Base-by-base conservation (phyloP, 2,888 invertebrate species). In the Lasioglossum calceatum region DNA sequence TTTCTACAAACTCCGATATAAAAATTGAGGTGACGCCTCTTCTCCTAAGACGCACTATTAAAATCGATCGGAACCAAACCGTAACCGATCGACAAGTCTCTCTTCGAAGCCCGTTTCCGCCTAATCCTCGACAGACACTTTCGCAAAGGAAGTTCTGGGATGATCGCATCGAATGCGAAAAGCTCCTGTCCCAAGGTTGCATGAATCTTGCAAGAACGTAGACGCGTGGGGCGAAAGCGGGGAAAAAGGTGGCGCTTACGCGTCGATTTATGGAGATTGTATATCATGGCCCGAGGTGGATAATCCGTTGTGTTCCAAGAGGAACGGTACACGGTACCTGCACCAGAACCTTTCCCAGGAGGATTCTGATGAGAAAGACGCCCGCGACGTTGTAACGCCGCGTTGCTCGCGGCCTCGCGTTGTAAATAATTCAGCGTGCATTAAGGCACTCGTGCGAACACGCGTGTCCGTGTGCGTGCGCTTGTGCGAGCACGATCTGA, bases 191-290 rank as follows among this genome's bases (percentile, higher is more conserved):
- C 61, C 39, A 39, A 67, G 39, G 78, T 85, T 79, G 77, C 82
- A 76, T 82, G 82, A 82, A 71, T 79, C 76, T 85, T 79, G 78
- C 75, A 42, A 10, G 80, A 64, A 27, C 27, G n/a, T 14, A 23
- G 42, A 8, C n/a, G 79, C 27, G 64, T 39, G 61, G 64, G 80
- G 58, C 16, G 50, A 77, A 47, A n/a, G 58, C 23, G 64, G 50
- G 50, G 67, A 81, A 84, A 80, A 84, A 81, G 81, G 67, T 74
- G 82, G 81, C 83, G 88, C 84, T 88, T 81, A 73, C 77, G 54
- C 85, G 88, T 79, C 89, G 90, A 91, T 91, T 91, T 91, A 91
- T 91, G 88, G 81, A 84, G 88, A 89, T 88, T 88, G 90, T 91
- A 90, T 86, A 91, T 91, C 91, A 91, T 85, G 84, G 74, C 85